Evolutionary conservation across 2,888 invertebrate species (phyloP).

Genomic region (Nymphalis polychloros): DNA sequence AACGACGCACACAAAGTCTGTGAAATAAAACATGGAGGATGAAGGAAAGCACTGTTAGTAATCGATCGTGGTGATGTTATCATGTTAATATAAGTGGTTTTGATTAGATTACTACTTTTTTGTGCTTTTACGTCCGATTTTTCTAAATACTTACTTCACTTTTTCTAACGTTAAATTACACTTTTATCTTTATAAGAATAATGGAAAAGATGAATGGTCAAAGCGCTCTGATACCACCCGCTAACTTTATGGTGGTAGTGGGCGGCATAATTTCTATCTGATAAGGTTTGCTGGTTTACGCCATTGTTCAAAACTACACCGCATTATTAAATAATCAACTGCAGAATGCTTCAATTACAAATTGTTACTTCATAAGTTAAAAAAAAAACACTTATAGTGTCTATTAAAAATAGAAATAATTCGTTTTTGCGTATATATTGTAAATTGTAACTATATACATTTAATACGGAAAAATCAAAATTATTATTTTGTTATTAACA

Average conservation of each 20-base stretch:
- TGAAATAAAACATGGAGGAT: too few relatives aligned
- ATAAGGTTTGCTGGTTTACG: constrained; percentile 25
- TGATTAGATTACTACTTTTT: constrained; percentile 17
- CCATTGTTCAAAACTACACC: constrained; percentile 18
- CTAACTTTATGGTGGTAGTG: constrained; percentile 1
- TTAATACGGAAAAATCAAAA: too few relatives aligned
- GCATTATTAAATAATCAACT: constrained; percentile 26
- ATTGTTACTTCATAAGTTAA: not conserved
- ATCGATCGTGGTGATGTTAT: not conserved
- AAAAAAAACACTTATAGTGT: too few relatives aligned
- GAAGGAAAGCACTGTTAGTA: not conserved
- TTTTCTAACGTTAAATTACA: too few relatives aligned
- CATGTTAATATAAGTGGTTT: constrained; percentile 1
- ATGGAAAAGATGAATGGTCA: not conserved
- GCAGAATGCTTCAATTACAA: constrained; percentile 19
- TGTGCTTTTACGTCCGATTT: not conserved
- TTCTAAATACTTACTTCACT: too few relatives aligned
- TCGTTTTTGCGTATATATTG: too few relatives aligned
- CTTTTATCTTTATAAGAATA: too few relatives aligned
- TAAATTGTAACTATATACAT: too few relatives aligned
- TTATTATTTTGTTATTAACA: too few relatives aligned
- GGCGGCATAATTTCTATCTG: constrained; percentile 23
- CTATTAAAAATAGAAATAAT: too few relatives aligned
- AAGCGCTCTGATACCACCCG: not conserved
- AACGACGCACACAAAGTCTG: too few relatives aligned